Evolutionary conservation across 2,113 vertebrate genomes (phyloP), one percentile per base, ranked within the genome.

Genomic region (Bos taurus): DNA sequence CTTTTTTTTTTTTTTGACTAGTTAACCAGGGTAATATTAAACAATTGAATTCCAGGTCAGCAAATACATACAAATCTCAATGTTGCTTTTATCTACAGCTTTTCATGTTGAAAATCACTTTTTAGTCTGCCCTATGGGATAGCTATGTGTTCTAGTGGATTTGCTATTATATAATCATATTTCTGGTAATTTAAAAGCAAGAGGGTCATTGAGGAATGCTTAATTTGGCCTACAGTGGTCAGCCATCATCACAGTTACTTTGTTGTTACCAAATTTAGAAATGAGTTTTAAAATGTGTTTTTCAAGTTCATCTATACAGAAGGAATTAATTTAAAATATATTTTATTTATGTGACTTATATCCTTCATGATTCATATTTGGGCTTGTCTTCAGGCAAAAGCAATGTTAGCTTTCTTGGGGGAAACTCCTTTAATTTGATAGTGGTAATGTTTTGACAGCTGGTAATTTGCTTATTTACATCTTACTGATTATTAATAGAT

Each of bases 391-490:
- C 36, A 96, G 97, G 90, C 52, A 97, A 98, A 97, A 82, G 95
- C 97, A 97, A 90, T 97, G 83, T 94, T 98, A 98, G 52, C 52
- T 98, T 98, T 92, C 96, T 95, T 97, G 71, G 91, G 96, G 96
- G 94, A 97, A 43, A 5, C 92, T 98, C 19, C 97, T 98, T 98
- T 98, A 98, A 98, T 97, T 97, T 97, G 95, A 96, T 94, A 98
- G 67, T 23, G 52, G 94, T 95, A 82, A 62, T 98, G 98, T 98
- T 98, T 95, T 98, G 98, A 98, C 98, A 98, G 95, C 50, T 98
- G 25, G 90, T 95, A 98, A 98, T 98, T 98, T 98, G 84, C 95
- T 98, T 99, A 98, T 98, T 98, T 99, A 98, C 90, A 98, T 33
- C 60, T 98, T 98, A 96, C 85, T 96, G 97, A 98, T 98, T 97